Conservation (phyloP, 2,113 vertebrate species). For the Phasianus colchicus region DNA sequence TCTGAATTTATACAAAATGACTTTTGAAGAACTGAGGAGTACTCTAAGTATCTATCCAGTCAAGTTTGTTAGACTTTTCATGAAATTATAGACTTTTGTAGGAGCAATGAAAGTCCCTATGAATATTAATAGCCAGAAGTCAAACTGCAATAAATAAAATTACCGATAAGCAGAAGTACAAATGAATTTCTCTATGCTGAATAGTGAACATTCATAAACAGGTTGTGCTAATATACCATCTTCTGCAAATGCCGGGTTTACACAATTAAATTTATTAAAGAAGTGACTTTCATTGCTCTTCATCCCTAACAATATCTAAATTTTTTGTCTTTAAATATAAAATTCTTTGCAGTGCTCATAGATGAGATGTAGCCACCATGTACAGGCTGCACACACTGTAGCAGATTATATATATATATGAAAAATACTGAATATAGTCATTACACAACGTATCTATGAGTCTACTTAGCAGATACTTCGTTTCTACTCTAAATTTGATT, state of each 20-base stretch:
- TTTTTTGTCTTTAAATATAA: background rate
- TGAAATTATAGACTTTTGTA: background rate
- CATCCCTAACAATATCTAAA: background rate
- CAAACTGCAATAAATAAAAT: background rate
- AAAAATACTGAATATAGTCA: background rate
- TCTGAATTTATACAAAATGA: background rate
- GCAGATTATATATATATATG: background rate
- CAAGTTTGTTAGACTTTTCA: background rate
- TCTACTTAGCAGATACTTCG: background rate
- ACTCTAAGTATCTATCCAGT: background rate
- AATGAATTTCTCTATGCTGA: background rate
- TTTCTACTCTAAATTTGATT: background rate
- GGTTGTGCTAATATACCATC: background rate
- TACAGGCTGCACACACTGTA: background rate
- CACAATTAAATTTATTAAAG: background rate
- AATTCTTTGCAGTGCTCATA: background rate
- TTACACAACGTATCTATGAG: background rate
- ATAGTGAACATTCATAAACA: background rate
- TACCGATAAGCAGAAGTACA: background rate
- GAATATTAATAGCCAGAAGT: background rate
- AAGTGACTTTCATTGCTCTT: background rate
- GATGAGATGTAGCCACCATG: background rate
- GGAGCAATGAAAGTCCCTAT: background rate
- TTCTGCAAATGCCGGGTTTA: background rate
- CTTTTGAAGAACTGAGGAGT: background rate